Conservation (phyloP, 37 sponge, comb jelly and placozoan genomes). For the Haliclona indistincta region DNA sequence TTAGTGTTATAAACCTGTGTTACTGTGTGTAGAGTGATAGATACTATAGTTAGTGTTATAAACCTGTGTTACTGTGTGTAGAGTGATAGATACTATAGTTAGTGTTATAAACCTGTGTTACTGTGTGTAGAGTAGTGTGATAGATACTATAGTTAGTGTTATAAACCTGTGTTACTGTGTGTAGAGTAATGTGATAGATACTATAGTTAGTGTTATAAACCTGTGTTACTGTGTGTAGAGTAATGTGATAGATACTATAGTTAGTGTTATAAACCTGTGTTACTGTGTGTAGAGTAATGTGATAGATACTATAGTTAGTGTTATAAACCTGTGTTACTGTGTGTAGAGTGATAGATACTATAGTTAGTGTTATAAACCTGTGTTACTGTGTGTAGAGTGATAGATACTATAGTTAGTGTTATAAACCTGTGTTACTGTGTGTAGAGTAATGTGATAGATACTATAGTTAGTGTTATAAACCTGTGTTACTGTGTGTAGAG, state of each 20-base stretch:
- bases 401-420: not conserved
- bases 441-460: too few relatives aligned
- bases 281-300: too few relatives aligned
- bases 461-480: not conserved
- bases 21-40: constrained; percentile 83
- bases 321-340: constrained; percentile 78
- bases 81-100: constrained; percentile 53
- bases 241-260: constrained; percentile 27
- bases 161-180: too few relatives aligned
- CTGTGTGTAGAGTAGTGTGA: too few relatives aligned
- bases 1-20: constrained; percentile 58
- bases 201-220: not conserved
- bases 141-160: not conserved
- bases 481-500: too few relatives aligned
- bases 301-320: constrained; percentile 15
- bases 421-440: too few relatives aligned
- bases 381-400: constrained; percentile 90
- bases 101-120: not conserved
- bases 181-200: too few relatives aligned
- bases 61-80: constrained; percentile 86
- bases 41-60: not conserved
- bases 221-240: too few relatives aligned
- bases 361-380: constrained; percentile 24
- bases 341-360: constrained; percentile 73
- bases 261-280: not conserved